Conservation (phyloP, 2,113 vertebrate species). For the Verasper variegatus region DNA sequence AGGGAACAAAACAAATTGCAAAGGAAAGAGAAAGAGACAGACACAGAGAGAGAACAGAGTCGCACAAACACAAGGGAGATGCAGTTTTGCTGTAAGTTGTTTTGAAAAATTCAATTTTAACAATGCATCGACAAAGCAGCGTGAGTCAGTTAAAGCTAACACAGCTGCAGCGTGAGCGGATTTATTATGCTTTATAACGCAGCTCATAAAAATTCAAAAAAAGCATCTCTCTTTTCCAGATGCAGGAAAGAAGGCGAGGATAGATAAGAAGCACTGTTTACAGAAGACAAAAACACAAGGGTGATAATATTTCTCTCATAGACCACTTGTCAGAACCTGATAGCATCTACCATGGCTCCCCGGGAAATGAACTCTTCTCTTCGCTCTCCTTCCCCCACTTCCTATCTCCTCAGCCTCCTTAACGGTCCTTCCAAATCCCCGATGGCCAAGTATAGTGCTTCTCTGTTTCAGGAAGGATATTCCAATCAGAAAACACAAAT, state of each 20-base stretch:
- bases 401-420: neutral
- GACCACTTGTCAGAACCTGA: constrained; percentile 34
- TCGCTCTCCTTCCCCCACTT: constrained; percentile 8
- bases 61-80: constrained; percentile 16
- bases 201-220: constrained; percentile 10
- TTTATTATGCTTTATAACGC: constrained; percentile 23
- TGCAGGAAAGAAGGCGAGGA: constrained; percentile 8
- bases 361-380: constrained; percentile 19
- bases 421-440: constrained; percentile 41
- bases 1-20: constrained; percentile 39
- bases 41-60: constrained; percentile 18
- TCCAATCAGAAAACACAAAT: constrained; percentile 53
- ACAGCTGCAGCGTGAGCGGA: neutral
- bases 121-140: constrained; percentile 24
- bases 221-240: neutral
- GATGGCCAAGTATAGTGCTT: constrained; percentile 47
- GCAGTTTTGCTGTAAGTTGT: constrained; percentile 17
- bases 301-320: constrained; percentile 20
- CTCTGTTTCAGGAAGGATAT: constrained; percentile 67
- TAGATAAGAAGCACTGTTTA: constrained; percentile 36
- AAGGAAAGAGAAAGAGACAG: constrained; percentile 33
- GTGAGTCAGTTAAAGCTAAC: constrained; percentile 11
- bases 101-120: constrained; percentile 34
- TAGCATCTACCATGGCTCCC: constrained; percentile 10
- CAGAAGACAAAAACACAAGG: constrained; percentile 18